Conservation (phyloP, 2,888 invertebrate species). For the Eucera pruinosa region DNA sequence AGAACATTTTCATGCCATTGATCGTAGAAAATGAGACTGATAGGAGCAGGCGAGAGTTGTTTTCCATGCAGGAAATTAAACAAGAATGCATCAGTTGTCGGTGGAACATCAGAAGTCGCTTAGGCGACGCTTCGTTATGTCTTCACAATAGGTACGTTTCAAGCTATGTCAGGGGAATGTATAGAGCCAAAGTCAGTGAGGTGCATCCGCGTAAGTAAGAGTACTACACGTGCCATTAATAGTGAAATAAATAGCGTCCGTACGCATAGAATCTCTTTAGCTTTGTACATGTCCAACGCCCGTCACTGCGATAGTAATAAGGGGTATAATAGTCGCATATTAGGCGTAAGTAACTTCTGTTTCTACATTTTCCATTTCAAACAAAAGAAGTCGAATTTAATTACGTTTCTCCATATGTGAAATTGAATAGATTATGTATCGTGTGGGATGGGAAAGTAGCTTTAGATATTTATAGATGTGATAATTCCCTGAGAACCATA, state of each 20-base stretch:
- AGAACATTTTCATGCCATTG: not conserved
- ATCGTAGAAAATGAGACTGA: not conserved
- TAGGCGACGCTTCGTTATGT: slow-evolving; percentile 48
- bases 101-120: slow-evolving; percentile 31
- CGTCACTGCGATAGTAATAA: too few relatives aligned
- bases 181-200: slow-evolving; percentile 28
- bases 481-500: not conserved
- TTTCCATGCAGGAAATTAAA: slow-evolving; percentile 51
- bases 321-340: too few relatives aligned
- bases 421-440: too few relatives aligned
- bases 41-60: not conserved
- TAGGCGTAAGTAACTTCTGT: not conserved
- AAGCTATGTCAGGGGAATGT: slow-evolving; percentile 10
- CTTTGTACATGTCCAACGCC: not conserved
- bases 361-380: too few relatives aligned
- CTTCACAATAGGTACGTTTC: slow-evolving; percentile 37
- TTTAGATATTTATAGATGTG: too few relatives aligned
- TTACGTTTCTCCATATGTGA: not conserved
- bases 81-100: slow-evolving; percentile 42
- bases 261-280: not conserved
- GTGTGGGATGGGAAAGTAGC: not conserved
- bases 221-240: slow-evolving; percentile 14
- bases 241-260: slow-evolving; percentile 16
- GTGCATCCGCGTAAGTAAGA: slow-evolving; percentile 25
- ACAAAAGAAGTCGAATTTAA: not conserved